Conservation (phyloP, 1,140 invertebrate genomes). For the Conus ventricosus region DNA sequence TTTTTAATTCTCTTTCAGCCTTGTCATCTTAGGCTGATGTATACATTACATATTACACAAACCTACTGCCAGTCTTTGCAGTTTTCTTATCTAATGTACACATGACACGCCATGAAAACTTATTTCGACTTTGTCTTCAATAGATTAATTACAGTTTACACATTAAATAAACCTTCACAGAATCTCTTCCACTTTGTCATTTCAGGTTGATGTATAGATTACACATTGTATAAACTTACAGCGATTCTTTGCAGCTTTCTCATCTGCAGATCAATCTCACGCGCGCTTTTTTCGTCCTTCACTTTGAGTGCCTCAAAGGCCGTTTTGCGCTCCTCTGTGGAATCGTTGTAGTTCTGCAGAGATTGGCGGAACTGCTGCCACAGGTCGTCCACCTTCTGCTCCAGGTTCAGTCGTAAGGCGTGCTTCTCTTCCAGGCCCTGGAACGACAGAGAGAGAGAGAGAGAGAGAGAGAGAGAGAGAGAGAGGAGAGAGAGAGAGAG, state of each 20-base stretch:
- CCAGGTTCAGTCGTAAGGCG: conserved; percentile 67
- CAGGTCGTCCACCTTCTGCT: conserved; percentile 69
- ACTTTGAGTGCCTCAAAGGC: conserved; percentile 71
- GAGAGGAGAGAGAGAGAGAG: conserved; percentile 32
- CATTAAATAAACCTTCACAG: too few relatives aligned
- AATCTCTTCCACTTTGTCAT: too few relatives aligned
- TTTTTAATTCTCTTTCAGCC: too few relatives aligned
- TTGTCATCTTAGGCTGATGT: too few relatives aligned
- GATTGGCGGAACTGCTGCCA: conserved; percentile 71
- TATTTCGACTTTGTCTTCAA: too few relatives aligned
- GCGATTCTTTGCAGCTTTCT: conserved; percentile 71
- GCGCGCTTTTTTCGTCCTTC: conserved; percentile 72
- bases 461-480: too few relatives aligned
- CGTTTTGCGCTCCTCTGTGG: conserved; percentile 69
- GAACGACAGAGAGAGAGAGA: not conserved
- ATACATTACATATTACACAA: too few relatives aligned
- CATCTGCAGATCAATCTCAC: conserved; percentile 73
- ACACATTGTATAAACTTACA: conserved; percentile 48
- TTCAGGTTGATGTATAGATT: too few relatives aligned
- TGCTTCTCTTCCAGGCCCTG: conserved; percentile 76
- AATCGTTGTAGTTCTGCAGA: conserved; percentile 68
- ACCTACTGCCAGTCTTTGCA: too few relatives aligned
- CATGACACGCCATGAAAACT: too few relatives aligned
- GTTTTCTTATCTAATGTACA: too few relatives aligned
- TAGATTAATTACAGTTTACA: too few relatives aligned